These are phyloP conservation scores for Eupithecia vulgata DNA, from an alignment of 2,888 invertebrate species.

Conservation along the genomic window DNA sequence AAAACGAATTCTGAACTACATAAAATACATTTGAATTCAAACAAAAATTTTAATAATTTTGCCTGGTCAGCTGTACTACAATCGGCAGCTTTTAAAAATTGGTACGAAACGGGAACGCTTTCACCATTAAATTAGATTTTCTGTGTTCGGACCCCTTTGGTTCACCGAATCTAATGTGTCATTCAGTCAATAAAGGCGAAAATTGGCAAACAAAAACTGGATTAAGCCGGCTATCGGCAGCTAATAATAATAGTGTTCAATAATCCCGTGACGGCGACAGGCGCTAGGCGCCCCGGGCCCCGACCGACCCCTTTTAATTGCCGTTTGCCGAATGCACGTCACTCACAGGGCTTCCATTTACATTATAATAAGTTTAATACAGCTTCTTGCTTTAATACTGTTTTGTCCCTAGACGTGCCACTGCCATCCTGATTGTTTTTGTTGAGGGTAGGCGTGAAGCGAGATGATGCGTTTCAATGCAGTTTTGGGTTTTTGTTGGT, in stretches of 20 bases:
- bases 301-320: slow-evolving; percentile 81
- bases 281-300: slow-evolving; percentile 45
- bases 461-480: slow-evolving; percentile 42
- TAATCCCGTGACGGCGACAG: slow-evolving; percentile 80
- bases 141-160: too few species aligned
- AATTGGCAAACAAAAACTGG: slow-evolving; percentile 71
- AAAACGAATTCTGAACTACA: background rate
- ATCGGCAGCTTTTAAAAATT: too few species aligned
- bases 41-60: background rate
- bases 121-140: too few species aligned
- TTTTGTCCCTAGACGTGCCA: slow-evolving; percentile 46
- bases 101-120: too few species aligned
- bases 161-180: background rate
- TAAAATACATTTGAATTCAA: background rate
- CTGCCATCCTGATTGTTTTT: slow-evolving; percentile 26
- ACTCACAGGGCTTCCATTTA: slow-evolving; percentile 78
- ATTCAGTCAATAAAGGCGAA: slow-evolving; percentile 49
- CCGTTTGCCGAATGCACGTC: slow-evolving; percentile 64
- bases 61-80: too few species aligned
- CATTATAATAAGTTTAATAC: slow-evolving; percentile 78
- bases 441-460: slow-evolving; percentile 36
- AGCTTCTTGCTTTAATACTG: slow-evolving; percentile 50
- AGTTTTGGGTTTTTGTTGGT: slow-evolving; percentile 37
- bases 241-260: slow-evolving; percentile 79
- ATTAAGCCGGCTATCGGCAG: slow-evolving; percentile 75